Base-by-base conservation (phyloP, 2,113 vertebrate species). In the Nestor notabilis region DNA sequence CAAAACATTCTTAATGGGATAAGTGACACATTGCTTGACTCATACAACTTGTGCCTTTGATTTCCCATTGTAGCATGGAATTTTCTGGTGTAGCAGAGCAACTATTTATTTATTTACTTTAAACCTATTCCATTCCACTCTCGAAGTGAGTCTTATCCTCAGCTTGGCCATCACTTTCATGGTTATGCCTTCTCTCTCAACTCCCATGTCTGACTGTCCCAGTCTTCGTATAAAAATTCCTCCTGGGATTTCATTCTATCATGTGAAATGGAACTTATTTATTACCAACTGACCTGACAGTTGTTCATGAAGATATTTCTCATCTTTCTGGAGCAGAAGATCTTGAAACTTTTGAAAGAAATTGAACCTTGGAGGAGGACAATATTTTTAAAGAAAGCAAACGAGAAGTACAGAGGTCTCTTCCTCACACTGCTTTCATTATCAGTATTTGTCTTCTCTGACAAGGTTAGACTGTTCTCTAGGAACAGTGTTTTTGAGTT, bases 111-210 rank as follows among this genome's bases (percentile, higher is more conserved):
- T 37, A 1, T 17, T 21, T 58, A 1, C 46, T 81, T 50, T 17
- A 13, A 49, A 41, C 49, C 5, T 87, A 0, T 82, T 72, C 60
- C 1, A 1, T 24, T 81, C 47, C 7, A 1, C 11, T 83, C 23
- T 47, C 6, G 33, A 75, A 64, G 9, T 25, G 18, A 83, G 20
- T 49, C 28, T 64, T 65, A 47, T 33, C 39, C 24, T 61, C 44
- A 87, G n/a, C 50, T 71, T 70, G 53, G 55, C 64, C 83, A n/a
- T 58, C 5, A 4, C 37, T 72, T 90, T 44, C 43, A 60, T 53
- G 50, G 11, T 10, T 78, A 8, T 17, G 17, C 21, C 7, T 70
- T 68, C 35, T 68, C 9, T 68, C 39, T 49, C 16, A 5, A 52
- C 52, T 70, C 23, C 50, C 3, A 0, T 70, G 75, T 10, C 47